Conservation (phyloP, 2,888 invertebrate genomes). For the Agrochola macilenta region DNA sequence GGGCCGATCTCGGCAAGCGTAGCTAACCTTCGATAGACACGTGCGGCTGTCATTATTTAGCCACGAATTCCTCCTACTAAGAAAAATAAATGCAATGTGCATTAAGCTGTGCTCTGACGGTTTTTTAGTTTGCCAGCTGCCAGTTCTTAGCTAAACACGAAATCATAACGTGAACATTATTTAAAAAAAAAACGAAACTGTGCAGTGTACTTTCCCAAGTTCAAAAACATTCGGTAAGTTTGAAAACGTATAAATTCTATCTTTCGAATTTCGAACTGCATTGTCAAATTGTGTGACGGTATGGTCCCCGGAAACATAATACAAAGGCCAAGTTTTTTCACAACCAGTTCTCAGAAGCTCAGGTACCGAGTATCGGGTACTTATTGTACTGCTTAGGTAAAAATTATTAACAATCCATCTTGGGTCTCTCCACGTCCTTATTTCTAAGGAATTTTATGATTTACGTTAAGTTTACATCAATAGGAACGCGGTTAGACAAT, state of each 20-base stretch:
- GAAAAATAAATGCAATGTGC: slow-evolving; percentile 6
- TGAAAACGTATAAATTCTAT: slow-evolving; percentile 54
- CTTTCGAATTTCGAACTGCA: slow-evolving; percentile 49
- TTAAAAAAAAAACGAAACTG: slow-evolving; percentile 35
- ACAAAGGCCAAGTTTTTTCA: slow-evolving; percentile 49
- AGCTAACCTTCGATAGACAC: too few species aligned
- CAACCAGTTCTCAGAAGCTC: slow-evolving; percentile 52
- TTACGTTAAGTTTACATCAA: slow-evolving; percentile 61
- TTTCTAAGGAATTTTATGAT: slow-evolving; percentile 65
- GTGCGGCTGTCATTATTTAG: too few species aligned
- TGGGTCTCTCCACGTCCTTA: slow-evolving; percentile 45
- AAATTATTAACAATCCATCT: slow-evolving; percentile 61
- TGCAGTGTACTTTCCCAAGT: slow-evolving; percentile 32
- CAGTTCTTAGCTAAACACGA: neutral
- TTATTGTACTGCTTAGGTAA: slow-evolving; percentile 63
- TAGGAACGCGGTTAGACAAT: slow-evolving; percentile 59
- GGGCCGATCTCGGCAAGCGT: too few species aligned
- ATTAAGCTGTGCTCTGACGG: neutral
- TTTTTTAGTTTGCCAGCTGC: slow-evolving; percentile 22
- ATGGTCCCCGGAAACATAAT: slow-evolving; percentile 64
- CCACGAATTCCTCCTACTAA: neutral
- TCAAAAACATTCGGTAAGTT: slow-evolving; percentile 29
- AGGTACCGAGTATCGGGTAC: slow-evolving; percentile 60
- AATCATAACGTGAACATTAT: slow-evolving; percentile 3
- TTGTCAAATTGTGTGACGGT: slow-evolving; percentile 56